Evolutionary conservation across 2,888 invertebrate species (phyloP).

Genomic region (Beris chalybata): DNA sequence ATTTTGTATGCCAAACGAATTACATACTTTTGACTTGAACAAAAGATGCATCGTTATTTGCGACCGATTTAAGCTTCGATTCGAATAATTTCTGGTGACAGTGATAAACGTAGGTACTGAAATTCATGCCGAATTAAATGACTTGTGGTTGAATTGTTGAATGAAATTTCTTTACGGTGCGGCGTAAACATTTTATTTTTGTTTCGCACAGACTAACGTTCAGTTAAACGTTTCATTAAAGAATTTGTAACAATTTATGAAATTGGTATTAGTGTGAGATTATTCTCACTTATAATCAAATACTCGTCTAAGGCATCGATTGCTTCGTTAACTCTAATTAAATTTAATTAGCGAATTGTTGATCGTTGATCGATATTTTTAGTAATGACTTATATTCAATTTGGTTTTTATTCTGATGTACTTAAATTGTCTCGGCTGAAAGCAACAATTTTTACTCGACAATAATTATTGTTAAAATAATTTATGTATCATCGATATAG

Average conservation of each 20-base stretch:
- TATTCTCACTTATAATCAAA: not conserved
- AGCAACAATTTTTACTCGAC: too few species aligned
- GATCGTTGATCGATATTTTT: too few species aligned
- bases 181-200: not conserved
- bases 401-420: too few species aligned
- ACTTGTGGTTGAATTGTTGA: conserved; percentile 1
- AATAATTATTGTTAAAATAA: too few species aligned
- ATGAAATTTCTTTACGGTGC: not conserved
- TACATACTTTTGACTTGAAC: too few species aligned
- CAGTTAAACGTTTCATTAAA: not conserved
- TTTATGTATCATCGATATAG: too few species aligned
- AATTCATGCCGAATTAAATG: not conserved
- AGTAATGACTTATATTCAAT: too few species aligned
- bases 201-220: not conserved
- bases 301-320: not conserved
- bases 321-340: conserved; percentile 16
- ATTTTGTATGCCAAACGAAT: too few species aligned
- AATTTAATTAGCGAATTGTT: not conserved
- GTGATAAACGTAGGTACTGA: not conserved
- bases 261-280: not conserved
- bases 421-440: too few species aligned
- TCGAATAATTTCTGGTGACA: not conserved
- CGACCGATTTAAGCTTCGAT: not conserved
- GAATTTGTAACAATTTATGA: not conserved
- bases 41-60: too few species aligned